Percentiles rank a stretch among this genome's conserved stretches.
Evolutionary conservation across 2,113 vertebrate genomes (phyloP).

Genomic region (Pampusana beccarii): DNA sequence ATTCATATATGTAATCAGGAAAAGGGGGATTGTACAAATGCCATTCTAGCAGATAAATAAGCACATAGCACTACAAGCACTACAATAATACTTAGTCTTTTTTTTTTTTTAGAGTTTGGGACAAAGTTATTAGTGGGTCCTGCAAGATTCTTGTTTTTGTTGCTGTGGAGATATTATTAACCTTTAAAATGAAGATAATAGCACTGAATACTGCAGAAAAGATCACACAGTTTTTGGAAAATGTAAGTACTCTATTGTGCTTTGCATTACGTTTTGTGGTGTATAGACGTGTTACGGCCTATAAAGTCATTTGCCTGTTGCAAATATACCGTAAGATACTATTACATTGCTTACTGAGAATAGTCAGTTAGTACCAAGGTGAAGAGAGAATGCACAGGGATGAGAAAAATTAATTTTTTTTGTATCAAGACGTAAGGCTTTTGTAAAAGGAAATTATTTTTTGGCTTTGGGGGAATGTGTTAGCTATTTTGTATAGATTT

Average conservation of each 20-base stretch:
- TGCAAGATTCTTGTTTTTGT: slow-evolving; percentile 98
- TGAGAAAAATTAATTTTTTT: neutral
- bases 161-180: slow-evolving; percentile 93
- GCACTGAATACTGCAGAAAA: slow-evolving; percentile 85
- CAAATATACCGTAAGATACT: neutral
- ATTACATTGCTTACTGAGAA: neutral
- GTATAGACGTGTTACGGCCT: neutral
- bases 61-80: neutral
- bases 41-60: neutral
- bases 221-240: slow-evolving; percentile 87
- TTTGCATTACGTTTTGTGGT: neutral
- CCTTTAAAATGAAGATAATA: slow-evolving; percentile 93
- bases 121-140: slow-evolving; percentile 97
- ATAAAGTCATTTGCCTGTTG: neutral
- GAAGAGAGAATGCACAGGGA: neutral
- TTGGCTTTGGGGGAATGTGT: neutral
- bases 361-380: neutral
- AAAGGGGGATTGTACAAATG: neutral
- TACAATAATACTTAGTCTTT: neutral
- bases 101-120: slow-evolving; percentile 88
- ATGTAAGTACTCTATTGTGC: slow-evolving; percentile 78
- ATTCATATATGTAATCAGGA: neutral
- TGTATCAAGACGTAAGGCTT: neutral
- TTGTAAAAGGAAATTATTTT: neutral
- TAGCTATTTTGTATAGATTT: neutral